Base-by-base conservation (phyloP, 2,797 vertebrate genomes). In the Antennarius maculatus region DNA sequence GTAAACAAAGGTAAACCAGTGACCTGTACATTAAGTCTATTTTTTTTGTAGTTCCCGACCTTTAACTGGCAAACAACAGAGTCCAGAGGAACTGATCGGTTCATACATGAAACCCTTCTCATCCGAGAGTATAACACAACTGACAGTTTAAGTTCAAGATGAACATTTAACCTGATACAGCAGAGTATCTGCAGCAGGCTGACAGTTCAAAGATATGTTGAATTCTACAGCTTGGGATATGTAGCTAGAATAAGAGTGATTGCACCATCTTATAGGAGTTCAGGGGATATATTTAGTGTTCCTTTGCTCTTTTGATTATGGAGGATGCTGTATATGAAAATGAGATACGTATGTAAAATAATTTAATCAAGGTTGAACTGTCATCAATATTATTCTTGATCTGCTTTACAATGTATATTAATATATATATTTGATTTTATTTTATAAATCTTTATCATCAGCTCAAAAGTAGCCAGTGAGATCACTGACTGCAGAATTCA, bases 141-240 rank as follows among this genome's bases (percentile, higher is more conserved):
- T 17, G 56, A 23, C 57, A 53, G 13, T 49, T 34, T 4, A 34
- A 54, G 27, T 61, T 16, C 52, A 47, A 31, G 16, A 43, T 47
- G 23, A 14, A n/a, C 3, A 28, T 54, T 17, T 59, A 54, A 57
- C 2, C 42, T 50, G 28, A n/a, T 6, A 6, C 56, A 50, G 12
- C 16, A 27, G 42, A 52, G 55, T 5, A 17, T 7, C 52, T 53
- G 37, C 68, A 74, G 55, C 11, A 60, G 23, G 59, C 71, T 62
- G 62, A 50, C 6, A 7, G 56, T 31, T 61, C 14, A 65, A 49
- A 17, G 43, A 67, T 46, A 12, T 23, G 42, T 54, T 11, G 10
- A 7, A 66, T 62, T 68, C 39, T 9, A 48, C 56, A 47, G 31
- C 78, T 74, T 74, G 2, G 27, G 53, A 12, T 48, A 53, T 34